phyloP scores from a whole-genome alignment of 1,140 invertebrate genomes.

The Batillaria attramentaria region DNA sequence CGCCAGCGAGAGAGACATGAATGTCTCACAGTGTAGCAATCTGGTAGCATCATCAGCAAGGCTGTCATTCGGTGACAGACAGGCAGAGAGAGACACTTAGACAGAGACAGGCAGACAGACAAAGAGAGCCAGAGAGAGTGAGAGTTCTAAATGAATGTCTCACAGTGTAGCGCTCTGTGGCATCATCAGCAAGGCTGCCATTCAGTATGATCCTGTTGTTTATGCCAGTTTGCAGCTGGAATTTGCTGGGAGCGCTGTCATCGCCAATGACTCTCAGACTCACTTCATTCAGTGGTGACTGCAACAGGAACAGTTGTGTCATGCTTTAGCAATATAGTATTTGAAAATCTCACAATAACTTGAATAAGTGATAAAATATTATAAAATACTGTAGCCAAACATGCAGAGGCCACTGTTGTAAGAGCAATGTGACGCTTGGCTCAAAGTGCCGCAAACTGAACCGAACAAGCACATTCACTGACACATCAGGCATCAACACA shows the following conservation, averaged over 20 bases:
- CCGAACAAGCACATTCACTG: too few relatives aligned
- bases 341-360: too few relatives aligned
- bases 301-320: too few relatives aligned
- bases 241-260: slow-evolving; percentile 36
- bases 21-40: too few relatives aligned
- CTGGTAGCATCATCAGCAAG: neutral
- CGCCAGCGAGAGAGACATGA: too few relatives aligned
- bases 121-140: neutral
- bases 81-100: neutral
- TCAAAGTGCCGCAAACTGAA: too few relatives aligned
- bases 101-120: slow-evolving; percentile 8
- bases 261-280: slow-evolving; percentile 52
- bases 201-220: slow-evolving; percentile 15
- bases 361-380: too few relatives aligned
- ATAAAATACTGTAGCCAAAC: too few relatives aligned
- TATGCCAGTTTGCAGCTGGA: slow-evolving; percentile 24
- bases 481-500: too few relatives aligned
- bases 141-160: slow-evolving; percentile 11
- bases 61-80: neutral
- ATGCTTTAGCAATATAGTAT: too few relatives aligned
- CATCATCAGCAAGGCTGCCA: slow-evolving; percentile 16
- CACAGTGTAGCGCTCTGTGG: slow-evolving; percentile 24
- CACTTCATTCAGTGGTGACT: slow-evolving; percentile 38
- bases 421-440: too few relatives aligned
- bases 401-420: too few relatives aligned